These are phyloP conservation scores for Cancer borealis DNA, from an alignment of 2,888 invertebrate species.

Conservation along the genomic window DNA sequence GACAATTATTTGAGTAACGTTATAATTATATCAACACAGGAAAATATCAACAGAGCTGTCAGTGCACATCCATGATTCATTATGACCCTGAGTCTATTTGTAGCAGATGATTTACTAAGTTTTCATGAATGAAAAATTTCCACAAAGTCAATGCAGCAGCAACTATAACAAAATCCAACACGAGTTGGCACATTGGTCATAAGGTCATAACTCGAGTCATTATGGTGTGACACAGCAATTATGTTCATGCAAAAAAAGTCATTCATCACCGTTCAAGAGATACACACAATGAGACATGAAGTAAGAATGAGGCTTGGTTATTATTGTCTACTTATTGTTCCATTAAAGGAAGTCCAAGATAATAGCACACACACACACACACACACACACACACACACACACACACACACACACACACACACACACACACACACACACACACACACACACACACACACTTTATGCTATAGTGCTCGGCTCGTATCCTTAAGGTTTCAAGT, in stretches of 20 bases:
- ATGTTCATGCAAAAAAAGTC: neutral
- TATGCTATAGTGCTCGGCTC: neutral
- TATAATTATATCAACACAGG: neutral
- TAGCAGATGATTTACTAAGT: neutral
- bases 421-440: conserved; percentile 40
- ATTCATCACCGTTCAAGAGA: neutral
- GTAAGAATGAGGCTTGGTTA: no score
- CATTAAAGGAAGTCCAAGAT: neutral
- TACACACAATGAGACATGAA: neutral
- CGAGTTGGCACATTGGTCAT: neutral
- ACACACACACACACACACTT: neutral
- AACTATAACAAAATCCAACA: neutral
- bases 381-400: conserved; percentile 49
- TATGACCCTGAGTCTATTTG: neutral
- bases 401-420: conserved; percentile 18
- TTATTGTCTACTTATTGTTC: neutral
- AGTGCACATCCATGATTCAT: neutral
- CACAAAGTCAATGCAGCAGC: neutral
- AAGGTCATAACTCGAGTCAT: neutral
- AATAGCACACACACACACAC: neutral
- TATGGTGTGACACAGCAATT: no score
- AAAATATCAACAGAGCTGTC: neutral
- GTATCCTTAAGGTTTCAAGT: no score
- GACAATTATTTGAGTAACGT: neutral
- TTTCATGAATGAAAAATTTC: neutral